Base-by-base conservation (phyloP, 2,797 vertebrate species). In the Acanthornis magna region DNA sequence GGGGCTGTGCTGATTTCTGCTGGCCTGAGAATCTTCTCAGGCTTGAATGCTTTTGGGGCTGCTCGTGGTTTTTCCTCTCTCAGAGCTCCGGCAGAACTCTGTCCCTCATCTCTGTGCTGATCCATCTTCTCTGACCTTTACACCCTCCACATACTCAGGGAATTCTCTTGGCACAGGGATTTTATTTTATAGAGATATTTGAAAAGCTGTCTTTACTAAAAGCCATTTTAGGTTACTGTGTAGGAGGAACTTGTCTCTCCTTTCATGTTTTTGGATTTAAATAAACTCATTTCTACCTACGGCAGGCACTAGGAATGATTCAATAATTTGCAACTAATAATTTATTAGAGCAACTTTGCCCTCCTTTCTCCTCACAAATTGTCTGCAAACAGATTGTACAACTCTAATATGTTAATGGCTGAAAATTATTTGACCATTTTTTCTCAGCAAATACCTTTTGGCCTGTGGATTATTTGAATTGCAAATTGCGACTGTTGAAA, bases 271-370 rank as follows among this genome's bases (percentile, higher is more conserved):
- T 74, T 50, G 10, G 50, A 61, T 88, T 94, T 81, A 88, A 93
- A 90, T 36, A 65, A 55, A 47, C 43, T 77, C 30, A 26, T 94
- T 81, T 83, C 48, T 53, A 47, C 76, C 36, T 94, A 21, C 0
- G 1, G 30, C 29, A 40, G 48, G 32, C n/a, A 66, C 60, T 47
- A 50, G 60, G 60, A 86, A 51, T 38, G 73, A 95, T 76, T 85
- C 48, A 54, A 12, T 93, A 76, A 94, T 91, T 83, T 66, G 51
- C 77, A 84, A 34, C 77, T 95, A 91, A 91, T 95, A 85, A 95
- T 86, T 88, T 93, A 91, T 94, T 95, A 93, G 66, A 62, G 58
- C 40, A 91, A 67, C 80, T 93, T 93, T 92, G 77, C 88, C 83
- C 66, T 91, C 80, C 60, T 84, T 92, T 94, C 76, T 94, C 45